Evolutionary conservation across 2,797 vertebrate species (phyloP), one percentile per base, ranked within the genome.

Genomic region (Gymnoscopelus microlampas): DNA sequence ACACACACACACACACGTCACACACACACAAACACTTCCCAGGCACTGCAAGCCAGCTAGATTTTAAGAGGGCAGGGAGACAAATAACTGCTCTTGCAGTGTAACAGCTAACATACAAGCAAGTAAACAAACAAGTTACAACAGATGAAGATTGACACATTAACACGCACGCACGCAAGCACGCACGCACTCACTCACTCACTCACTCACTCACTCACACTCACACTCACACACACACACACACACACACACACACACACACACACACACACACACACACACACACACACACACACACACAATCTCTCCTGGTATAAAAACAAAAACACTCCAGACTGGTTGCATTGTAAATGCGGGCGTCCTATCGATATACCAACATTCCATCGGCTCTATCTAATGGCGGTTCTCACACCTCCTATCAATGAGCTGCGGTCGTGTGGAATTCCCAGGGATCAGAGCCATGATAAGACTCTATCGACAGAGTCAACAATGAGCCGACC

Each of bases 401-500:
- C 67, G 57, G 74, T 85, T 89, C 87, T 88, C 89, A 89, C 83
- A 83, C 81, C 80, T 84, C 62, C 76, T 87, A 85, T 88, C 87
- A 86, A 79, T 77, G 69, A 74, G 71, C 49, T 71, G 68, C 24
- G 49, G 76, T 77, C 51, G 69, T 29, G 35, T 74, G 74, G 35
- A 64, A 55, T 81, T 84, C 81, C 78, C 86, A 85, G 63, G 82
- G 80, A 81, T 81, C 74, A 77, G 53, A 82, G 72, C 60, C 70
- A 66, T 71, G 85, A 91, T 88, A 89, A 91, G 80, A 64, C 50
- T 58, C 1, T 60, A 84, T 84, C 59, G 49, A 84, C 80, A 80
- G 80, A 84, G 86, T 85, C 76, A 88, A 87, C 79, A 86, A 51
- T 71, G 75, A 84, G 83, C 81, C 60, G 26, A 12, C 47, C 81